Evolutionary conservation across 2,888 invertebrate species (phyloP).

Genomic region (Noctua fimbriata): DNA sequence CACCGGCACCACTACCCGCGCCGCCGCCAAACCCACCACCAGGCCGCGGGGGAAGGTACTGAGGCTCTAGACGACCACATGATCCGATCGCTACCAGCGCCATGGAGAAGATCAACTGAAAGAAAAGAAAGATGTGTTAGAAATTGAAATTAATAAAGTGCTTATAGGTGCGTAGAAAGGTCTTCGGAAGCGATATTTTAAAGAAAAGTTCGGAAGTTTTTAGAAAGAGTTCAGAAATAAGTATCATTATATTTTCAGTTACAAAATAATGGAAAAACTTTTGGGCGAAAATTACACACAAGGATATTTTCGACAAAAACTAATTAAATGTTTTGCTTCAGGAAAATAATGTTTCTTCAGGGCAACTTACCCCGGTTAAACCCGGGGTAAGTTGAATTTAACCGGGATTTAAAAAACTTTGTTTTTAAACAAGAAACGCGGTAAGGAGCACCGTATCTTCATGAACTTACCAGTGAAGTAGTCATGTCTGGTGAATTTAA

Average conservation of each 20-base stretch:
- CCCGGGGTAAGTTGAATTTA: not conserved
- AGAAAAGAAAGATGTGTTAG: conserved; percentile 14
- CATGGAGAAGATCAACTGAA: conserved; percentile 74
- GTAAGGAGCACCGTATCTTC: conserved; percentile 18
- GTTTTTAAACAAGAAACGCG: not conserved
- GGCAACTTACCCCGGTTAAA: too few species aligned
- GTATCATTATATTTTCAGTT: not conserved
- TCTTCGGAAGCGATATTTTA: not conserved
- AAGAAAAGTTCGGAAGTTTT: not conserved
- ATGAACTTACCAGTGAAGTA: conserved; percentile 81
- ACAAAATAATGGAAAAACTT: not conserved
- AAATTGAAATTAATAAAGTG: not conserved
- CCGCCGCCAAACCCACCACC: conserved; percentile 69
- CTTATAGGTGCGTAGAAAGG: not conserved
- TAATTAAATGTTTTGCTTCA: not conserved
- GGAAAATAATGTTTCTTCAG: not conserved
- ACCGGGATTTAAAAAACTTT: not conserved
- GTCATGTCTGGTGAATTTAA: conserved; percentile 79
- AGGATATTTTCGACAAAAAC: not conserved
- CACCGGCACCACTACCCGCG: conserved; percentile 63
- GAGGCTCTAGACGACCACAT: conserved; percentile 78
- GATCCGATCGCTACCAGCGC: conserved; percentile 79
- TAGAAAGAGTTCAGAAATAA: not conserved
- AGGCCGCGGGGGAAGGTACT: conserved; percentile 73
- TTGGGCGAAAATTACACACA: not conserved